Evolutionary conservation across 2,797 vertebrate species (phyloP).

Genomic region (Uromys caudimaculatus): DNA sequence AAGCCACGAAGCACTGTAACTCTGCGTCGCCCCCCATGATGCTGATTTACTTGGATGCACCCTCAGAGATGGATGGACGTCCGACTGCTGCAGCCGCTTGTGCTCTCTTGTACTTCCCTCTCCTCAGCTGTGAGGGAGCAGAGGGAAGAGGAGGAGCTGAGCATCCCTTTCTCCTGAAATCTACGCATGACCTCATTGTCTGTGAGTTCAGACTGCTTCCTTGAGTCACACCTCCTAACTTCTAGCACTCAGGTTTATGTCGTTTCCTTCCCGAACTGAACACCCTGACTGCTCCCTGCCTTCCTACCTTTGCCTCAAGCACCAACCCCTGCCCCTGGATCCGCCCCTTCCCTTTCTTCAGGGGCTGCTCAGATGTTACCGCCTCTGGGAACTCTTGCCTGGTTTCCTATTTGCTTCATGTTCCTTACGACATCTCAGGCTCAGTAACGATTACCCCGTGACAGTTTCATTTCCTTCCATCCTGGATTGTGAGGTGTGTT

Average conservation of each 20-base stretch:
- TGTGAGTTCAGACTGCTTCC: background rate
- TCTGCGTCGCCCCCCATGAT: background rate
- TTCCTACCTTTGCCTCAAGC: background rate
- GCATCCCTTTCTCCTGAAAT: background rate
- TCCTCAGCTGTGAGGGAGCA: background rate
- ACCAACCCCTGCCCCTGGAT: background rate
- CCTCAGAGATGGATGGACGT: background rate
- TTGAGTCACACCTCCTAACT: background rate
- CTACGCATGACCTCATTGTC: background rate
- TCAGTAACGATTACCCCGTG: background rate
- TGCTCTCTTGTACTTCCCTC: background rate
- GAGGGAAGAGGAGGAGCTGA: background rate
- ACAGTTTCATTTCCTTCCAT: background rate
- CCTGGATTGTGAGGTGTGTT: background rate
- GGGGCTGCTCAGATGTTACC: background rate
- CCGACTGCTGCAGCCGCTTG: background rate
- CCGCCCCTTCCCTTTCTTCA: background rate
- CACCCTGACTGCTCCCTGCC: background rate
- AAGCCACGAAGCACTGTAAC: too few relatives aligned
- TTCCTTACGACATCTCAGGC: background rate
- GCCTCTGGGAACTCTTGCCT: background rate
- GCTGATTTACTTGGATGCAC: background rate
- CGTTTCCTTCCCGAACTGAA: background rate
- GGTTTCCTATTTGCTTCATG: too few relatives aligned
- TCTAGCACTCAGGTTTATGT: background rate